These are phyloP conservation scores for Hydrozoanthus tunicans DNA, from an alignment of 64 coral and sea anemone genomes.

Conservation along the genomic window DNA sequence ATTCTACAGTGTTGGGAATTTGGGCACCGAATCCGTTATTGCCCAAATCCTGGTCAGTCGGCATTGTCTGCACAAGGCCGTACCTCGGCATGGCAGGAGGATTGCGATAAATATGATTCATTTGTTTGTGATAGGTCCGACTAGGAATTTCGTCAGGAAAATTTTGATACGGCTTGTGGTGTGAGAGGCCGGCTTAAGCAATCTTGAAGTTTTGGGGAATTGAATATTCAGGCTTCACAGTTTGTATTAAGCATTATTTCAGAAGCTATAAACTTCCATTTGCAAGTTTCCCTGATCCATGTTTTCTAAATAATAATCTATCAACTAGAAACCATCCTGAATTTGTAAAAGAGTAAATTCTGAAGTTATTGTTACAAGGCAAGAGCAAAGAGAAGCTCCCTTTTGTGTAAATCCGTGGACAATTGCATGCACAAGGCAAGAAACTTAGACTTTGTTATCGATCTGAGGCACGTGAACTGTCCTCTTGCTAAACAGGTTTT, in stretches of 20 bases:
- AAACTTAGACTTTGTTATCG: not conserved
- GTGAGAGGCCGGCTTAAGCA: slow-evolving; percentile 49
- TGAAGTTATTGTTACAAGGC: slow-evolving; percentile 24
- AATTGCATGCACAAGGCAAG: slow-evolving; percentile 24
- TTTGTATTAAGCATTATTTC: slow-evolving; percentile 38
- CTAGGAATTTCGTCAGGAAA: slow-evolving; percentile 24
- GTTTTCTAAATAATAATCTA: slow-evolving; percentile 16
- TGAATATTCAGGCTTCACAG: slow-evolving; percentile 27
- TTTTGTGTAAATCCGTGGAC: slow-evolving; percentile 56
- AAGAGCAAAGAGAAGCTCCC: slow-evolving; percentile 34
- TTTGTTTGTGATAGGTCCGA: slow-evolving; percentile 37
- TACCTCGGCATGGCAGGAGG: too few relatives aligned
- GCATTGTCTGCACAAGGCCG: too few relatives aligned
- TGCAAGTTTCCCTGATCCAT: slow-evolving; percentile 41
- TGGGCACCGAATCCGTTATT: too few relatives aligned
- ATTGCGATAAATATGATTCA: slow-evolving; percentile 43
- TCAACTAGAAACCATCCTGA: slow-evolving; percentile 23
- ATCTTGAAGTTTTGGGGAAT: slow-evolving; percentile 43
- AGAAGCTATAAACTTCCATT: slow-evolving; percentile 40
- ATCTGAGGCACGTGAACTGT: not conserved
- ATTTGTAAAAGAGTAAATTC: slow-evolving; percentile 53
- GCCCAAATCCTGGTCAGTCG: too few relatives aligned
- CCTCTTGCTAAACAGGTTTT: not conserved
- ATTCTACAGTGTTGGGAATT: too few relatives aligned
- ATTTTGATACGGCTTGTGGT: slow-evolving; percentile 11